phyloP scores from a whole-genome alignment of 2,888 invertebrate genomes.

The Ichneumon xanthorius region DNA sequence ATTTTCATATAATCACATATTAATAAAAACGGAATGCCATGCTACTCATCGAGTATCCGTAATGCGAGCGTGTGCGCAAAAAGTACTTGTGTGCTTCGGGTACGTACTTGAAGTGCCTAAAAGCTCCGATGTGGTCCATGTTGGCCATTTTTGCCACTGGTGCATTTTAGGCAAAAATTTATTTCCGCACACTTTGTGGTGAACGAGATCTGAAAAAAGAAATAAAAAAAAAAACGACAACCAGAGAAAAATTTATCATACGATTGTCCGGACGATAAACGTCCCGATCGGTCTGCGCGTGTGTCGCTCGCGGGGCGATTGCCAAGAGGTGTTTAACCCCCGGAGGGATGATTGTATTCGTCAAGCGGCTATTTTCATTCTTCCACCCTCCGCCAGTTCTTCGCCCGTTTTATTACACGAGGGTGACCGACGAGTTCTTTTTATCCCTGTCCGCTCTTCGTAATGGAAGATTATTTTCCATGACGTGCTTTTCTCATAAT shows the following conservation, averaged over 20 bases:
- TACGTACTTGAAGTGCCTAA: too few relatives aligned
- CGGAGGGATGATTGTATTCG: conserved; percentile 35
- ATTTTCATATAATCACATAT: too few relatives aligned
- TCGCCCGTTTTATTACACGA: conserved; percentile 33
- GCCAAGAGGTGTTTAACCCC: conserved; percentile 45
- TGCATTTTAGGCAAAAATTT: too few relatives aligned
- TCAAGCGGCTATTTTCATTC: conserved; percentile 44
- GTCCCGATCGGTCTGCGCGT: conserved; percentile 3
- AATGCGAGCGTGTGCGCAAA: too few relatives aligned
- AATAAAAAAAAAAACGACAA: background rate
- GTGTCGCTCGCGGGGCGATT: conserved; percentile 1
- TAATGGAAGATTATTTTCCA: conserved; percentile 21
- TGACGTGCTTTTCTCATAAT: conserved; percentile 55
- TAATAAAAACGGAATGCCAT: too few relatives aligned
- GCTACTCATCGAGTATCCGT: too few relatives aligned
- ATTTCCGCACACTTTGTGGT: background rate
- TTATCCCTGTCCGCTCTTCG: conserved; percentile 33
- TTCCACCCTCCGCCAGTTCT: background rate
- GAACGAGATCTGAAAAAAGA: background rate
- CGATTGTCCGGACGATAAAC: conserved; percentile 16
- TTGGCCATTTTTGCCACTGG: too few relatives aligned
- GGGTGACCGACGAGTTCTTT: conserved; percentile 55
- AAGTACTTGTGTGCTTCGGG: too few relatives aligned
- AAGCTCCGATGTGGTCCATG: too few relatives aligned
- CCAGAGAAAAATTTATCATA: background rate